A percentile compares a stretch with the other conserved stretches of the same genome.
Conservation (phyloP, 1,140 invertebrate genomes). For the Zaprionus taronus region DNA sequence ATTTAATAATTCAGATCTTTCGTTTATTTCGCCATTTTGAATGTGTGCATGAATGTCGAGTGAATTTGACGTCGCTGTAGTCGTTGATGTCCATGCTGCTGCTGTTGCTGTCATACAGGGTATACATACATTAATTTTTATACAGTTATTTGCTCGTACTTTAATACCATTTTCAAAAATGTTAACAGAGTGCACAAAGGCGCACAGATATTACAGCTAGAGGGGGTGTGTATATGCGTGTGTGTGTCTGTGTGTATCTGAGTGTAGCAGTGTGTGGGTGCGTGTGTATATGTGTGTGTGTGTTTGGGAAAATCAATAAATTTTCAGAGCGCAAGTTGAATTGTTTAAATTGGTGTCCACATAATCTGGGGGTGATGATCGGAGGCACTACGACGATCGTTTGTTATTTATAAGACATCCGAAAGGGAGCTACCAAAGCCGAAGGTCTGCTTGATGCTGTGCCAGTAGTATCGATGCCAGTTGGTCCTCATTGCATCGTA, state of each 20-base stretch:
- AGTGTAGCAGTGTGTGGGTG: background rate
- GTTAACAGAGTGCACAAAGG: conserved; percentile 39
- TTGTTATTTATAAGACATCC: conserved; percentile 64
- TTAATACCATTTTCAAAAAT: conserved; percentile 43
- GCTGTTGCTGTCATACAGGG: conserved; percentile 38
- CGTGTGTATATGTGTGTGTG: background rate
- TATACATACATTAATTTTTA: background rate
- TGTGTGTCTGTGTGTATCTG: background rate
- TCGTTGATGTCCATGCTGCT: conserved; percentile 21
- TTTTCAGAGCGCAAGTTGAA: conserved; percentile 37
- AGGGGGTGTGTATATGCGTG: conserved; percentile 4
- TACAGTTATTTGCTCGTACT: conserved; percentile 3
- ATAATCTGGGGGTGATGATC: conserved; percentile 3
- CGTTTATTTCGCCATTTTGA: conserved; percentile 59
- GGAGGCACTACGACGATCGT: no score
- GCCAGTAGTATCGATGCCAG: conserved; percentile 97
- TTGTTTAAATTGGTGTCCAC: conserved; percentile 6
- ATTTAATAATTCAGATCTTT: conserved; percentile 42
- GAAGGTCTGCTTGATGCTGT: conserved; percentile 95
- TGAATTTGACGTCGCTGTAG: conserved; percentile 26
- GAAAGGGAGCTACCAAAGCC: conserved; percentile 91
- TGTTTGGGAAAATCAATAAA: conserved; percentile 39
- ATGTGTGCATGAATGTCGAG: conserved; percentile 49
- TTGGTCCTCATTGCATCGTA: conserved; percentile 93
- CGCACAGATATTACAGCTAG: conserved; percentile 61